Base-by-base conservation (phyloP, 2,888 invertebrate genomes). In the Campoletis raptor region DNA sequence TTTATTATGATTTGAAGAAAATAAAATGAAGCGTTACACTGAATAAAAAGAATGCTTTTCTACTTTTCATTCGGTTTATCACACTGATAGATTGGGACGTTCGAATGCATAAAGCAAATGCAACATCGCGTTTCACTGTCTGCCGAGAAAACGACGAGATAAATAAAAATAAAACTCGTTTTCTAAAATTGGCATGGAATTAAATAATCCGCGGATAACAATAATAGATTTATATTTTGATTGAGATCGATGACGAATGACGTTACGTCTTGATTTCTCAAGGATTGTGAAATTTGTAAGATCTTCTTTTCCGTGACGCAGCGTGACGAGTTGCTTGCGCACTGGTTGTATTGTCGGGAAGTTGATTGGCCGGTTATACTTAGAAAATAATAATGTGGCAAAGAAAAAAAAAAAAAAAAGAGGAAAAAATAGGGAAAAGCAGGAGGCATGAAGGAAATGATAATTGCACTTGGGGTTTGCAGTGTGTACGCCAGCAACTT, bases 221-320 rank as follows among this genome's bases (percentile, higher is more conserved):
- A 45, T n/a, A 30, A 48, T n/a, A 15, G 48, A 48, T 30, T 48
- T 30, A 36, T 48, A 48, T 70, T 70, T 48, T 36, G 30, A 70
- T 70, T 48, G 48, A 48, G 70, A 48, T 48, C 42, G 80, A 52
- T n/a, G 54, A 76, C 52, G 70, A 76, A 73, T 74, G 57, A 30
- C 57, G 54, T 66, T 48, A 48, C 36, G 48, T 70, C 70, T 48
- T 21, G 67, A 42, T 69, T 69, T 54, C 48, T 70, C 70, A n/a
- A 64, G 15, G 48, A 82, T 76, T 48, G 76, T 61, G 69, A 70
- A 76, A 82, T 67, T 57, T 30, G 10, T 30, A 48, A 70, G 30
- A 18, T 70, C 70, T 48, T 30, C 21, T 30, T 61, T 70, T 1
- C 30, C 45, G 70, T 48, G 70, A 70, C 70, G 70, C 70, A 70